Percentiles rank a stretch among this genome's conserved stretches.
These are phyloP conservation scores for Phocides pigmalion DNA, from an alignment of 1,140 invertebrate genomes.

Conservation along the genomic window DNA sequence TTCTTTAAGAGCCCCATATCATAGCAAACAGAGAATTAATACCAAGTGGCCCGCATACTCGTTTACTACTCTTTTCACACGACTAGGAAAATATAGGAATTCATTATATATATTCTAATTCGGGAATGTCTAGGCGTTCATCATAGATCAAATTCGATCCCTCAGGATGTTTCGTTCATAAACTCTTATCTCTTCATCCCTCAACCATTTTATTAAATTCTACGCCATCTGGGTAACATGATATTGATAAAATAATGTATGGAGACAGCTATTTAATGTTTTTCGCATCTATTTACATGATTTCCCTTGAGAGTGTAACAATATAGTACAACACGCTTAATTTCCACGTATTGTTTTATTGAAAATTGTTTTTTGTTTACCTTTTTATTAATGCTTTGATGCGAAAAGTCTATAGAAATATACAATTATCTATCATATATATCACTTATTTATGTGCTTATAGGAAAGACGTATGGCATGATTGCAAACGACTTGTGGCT, in stretches of 20 bases:
- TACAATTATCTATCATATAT: too few species aligned
- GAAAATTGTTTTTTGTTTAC: neutral
- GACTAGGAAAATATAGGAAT: too few species aligned
- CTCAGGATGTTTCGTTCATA: slow-evolving; percentile 1
- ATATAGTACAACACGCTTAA: slow-evolving; percentile 29
- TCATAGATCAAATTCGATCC: slow-evolving; percentile 16
- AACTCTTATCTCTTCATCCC: slow-evolving; percentile 13
- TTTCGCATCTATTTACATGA: slow-evolving; percentile 50
- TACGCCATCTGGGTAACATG: slow-evolving; percentile 33
- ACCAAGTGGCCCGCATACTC: too few species aligned
- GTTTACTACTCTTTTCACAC: too few species aligned
- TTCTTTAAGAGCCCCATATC: too few species aligned
- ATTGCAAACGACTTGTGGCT: too few species aligned
- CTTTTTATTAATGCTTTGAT: too few species aligned
- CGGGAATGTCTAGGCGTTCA: neutral
- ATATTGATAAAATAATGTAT: slow-evolving; percentile 45
- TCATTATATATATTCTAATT: too few species aligned
- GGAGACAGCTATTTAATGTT: slow-evolving; percentile 47
- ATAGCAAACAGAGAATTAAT: too few species aligned
- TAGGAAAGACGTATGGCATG: too few species aligned
- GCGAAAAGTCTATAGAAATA: too few species aligned
- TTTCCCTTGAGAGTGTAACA: slow-evolving; percentile 53
- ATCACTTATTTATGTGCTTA: too few species aligned
- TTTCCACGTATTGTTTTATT: slow-evolving; percentile 18
- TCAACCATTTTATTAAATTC: slow-evolving; percentile 35